Percentiles rank a stretch among this genome's conserved stretches.
phyloP scores from a whole-genome alignment of 2,888 invertebrate genomes.

The Xestia xanthographa region DNA sequence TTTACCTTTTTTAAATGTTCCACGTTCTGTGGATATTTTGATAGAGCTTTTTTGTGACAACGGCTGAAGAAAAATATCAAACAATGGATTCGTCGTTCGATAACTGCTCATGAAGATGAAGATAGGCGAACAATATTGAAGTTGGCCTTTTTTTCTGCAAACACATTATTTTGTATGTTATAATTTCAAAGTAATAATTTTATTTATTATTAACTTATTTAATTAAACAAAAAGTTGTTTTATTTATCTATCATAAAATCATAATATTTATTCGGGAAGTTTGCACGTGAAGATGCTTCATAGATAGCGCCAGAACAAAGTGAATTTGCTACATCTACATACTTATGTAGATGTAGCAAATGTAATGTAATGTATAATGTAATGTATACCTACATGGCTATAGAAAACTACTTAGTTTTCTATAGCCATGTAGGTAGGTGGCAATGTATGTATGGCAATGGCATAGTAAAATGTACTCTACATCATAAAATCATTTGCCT shows the following conservation, averaged over 20 bases:
- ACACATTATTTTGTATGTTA: not conserved
- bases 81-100: conserved; percentile 30
- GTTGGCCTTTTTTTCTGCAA: not conserved
- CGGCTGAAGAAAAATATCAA: conserved; percentile 25
- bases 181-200: not conserved
- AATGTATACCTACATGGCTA: too few species aligned
- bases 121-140: not conserved
- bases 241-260: not conserved
- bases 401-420: too few species aligned
- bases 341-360: too few species aligned
- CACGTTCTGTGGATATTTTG: conserved; percentile 61
- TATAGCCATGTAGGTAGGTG: not conserved
- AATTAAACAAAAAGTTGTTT: not conserved
- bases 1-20: conserved; percentile 69
- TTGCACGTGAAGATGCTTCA: conserved; percentile 1
- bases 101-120: conserved; percentile 17
- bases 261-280: conserved; percentile 4
- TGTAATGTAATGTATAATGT: too few species aligned
- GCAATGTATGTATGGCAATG: too few species aligned
- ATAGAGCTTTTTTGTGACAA: conserved; percentile 54
- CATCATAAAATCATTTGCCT: not conserved
- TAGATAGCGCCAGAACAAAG: not conserved
- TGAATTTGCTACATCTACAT: not conserved
- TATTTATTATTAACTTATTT: not conserved
- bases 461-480: not conserved